phyloP scores from a whole-genome alignment of 2,888 invertebrate genomes.

The Dasysyrphus albostriatus region DNA sequence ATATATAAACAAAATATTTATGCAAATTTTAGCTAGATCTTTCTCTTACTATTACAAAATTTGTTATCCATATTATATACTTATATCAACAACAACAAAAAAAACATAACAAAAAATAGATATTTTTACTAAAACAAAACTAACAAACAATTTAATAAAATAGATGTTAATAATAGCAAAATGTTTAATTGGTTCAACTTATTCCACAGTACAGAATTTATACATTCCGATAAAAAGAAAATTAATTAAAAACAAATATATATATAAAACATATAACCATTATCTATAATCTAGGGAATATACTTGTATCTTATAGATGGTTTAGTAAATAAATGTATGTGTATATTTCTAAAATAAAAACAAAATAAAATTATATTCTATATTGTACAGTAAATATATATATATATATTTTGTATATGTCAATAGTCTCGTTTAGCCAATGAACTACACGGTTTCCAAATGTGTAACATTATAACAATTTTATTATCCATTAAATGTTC shows the following conservation, averaged over 20 bases:
- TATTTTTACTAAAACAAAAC: constrained; percentile 51
- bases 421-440: constrained; percentile 76
- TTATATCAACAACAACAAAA: constrained; percentile 41
- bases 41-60: constrained; percentile 76
- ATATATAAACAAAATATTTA: constrained; percentile 75
- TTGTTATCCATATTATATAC: constrained; percentile 67
- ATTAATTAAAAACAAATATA: constrained; percentile 39
- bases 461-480: constrained; percentile 68
- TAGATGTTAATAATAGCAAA: constrained; percentile 42
- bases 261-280: constrained; percentile 27
- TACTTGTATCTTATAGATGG: constrained; percentile 71
- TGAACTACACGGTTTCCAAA: constrained; percentile 76
- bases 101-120: constrained; percentile 49
- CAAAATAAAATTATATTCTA: constrained; percentile 19
- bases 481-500: constrained; percentile 66
- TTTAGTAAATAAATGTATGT: constrained; percentile 62
- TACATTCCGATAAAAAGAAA: constrained; percentile 71
- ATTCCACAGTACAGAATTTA: constrained; percentile 76
- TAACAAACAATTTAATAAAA: constrained; percentile 40
- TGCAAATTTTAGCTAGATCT: constrained; percentile 75
- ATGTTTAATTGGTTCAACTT: constrained; percentile 72
- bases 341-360: constrained; percentile 48
- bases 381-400: constrained; percentile 62
- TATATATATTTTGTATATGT: constrained; percentile 74
- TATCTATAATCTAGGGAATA: constrained; percentile 68